A percentile compares a stretch with the other conserved stretches of the same genome.
phyloP scores from a whole-genome alignment of 2,797 vertebrate species.

The Poeciliopsis paucimaculata region DNA sequence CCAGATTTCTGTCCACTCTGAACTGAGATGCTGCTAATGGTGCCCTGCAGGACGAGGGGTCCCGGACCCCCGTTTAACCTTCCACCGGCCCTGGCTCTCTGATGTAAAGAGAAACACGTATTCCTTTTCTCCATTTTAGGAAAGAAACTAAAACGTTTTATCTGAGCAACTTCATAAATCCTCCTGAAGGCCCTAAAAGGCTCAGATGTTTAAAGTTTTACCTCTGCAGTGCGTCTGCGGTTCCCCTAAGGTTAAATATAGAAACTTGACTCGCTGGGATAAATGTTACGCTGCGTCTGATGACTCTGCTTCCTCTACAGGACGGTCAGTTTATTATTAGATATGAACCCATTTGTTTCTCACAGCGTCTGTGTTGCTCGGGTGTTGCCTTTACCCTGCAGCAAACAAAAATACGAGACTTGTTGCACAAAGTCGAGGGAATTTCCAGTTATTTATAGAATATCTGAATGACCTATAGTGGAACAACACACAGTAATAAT shows the following conservation, averaged over 20 bases:
- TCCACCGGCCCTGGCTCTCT: neutral
- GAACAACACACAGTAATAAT: neutral
- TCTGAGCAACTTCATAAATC: conserved; percentile 29
- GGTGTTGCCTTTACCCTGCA: neutral
- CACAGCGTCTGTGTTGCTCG: neutral
- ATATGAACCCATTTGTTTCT: conserved; percentile 16
- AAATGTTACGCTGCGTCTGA: conserved; percentile 29
- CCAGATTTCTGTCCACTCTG: neutral
- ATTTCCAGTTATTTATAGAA: neutral
- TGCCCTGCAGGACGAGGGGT: neutral
- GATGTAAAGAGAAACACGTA: conserved; percentile 3
- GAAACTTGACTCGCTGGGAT: conserved; percentile 25
- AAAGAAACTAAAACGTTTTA: conserved; percentile 26
- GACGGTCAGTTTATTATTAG: neutral
- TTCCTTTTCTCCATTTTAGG: conserved; percentile 54
- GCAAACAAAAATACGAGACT: neutral
- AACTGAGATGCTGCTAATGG: neutral
- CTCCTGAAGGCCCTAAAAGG: conserved; percentile 5
- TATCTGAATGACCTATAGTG: neutral
- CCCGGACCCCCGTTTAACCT: neutral
- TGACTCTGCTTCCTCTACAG: neutral
- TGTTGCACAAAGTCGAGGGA: neutral
- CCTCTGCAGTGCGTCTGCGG: conserved; percentile 6
- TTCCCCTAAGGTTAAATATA: conserved; percentile 33
- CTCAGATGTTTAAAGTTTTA: conserved; percentile 2